Conservation (phyloP, 2,113 vertebrate genomes). For the Dendrocopos noguchii region DNA sequence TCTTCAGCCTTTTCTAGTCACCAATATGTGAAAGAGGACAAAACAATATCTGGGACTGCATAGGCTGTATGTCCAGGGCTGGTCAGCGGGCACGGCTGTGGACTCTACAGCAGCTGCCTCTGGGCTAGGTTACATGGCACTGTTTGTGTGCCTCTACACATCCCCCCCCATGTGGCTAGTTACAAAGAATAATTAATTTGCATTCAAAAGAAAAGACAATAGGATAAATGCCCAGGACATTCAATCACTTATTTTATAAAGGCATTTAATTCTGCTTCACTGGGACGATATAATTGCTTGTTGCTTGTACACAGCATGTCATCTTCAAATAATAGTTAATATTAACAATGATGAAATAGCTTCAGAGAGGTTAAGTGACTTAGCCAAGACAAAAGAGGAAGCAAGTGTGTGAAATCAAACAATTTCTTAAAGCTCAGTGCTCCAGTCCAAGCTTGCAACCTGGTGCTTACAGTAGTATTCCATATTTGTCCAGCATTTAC, state of each 20-base stretch:
- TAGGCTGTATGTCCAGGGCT: background rate
- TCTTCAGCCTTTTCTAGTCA: background rate
- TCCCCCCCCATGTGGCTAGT: background rate
- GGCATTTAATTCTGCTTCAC: background rate
- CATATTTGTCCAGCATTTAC: background rate
- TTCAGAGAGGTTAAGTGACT: background rate
- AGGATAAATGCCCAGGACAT: background rate
- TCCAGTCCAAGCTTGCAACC: background rate
- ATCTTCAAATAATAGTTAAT: background rate
- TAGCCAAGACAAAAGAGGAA: background rate
- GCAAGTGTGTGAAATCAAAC: background rate
- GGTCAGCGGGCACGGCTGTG: background rate
- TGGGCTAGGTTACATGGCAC: background rate
- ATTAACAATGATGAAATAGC: background rate
- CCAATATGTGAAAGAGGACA: fast-evolving
- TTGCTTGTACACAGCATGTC: background rate
- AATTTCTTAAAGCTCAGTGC: background rate
- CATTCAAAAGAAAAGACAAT: background rate
- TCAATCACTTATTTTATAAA: background rate
- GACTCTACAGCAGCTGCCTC: background rate
- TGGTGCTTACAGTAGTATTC: background rate
- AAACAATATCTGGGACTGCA: background rate
- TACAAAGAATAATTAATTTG: background rate
- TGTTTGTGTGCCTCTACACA: background rate
- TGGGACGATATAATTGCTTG: background rate